Percentiles rank a stretch among this genome's conserved stretches.
Conservation (phyloP, 2,888 invertebrate species). For the Phaedon cochleariae region DNA sequence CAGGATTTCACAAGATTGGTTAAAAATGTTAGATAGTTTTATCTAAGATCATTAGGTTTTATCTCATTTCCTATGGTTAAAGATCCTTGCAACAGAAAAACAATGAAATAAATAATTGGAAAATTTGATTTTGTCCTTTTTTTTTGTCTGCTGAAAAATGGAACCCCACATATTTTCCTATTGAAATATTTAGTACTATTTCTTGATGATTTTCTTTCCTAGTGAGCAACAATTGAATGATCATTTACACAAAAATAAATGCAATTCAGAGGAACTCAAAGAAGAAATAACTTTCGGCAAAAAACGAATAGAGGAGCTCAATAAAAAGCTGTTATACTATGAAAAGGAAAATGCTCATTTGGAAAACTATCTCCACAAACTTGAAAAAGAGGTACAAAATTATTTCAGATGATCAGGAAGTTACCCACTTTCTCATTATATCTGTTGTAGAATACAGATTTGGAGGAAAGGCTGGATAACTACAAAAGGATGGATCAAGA, state of each 20-base stretch:
- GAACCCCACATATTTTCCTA: no score
- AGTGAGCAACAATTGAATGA: conserved; percentile 49
- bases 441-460: conserved; percentile 45
- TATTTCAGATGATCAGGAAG: neutral
- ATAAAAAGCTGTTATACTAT: conserved; percentile 40
- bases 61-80: no score
- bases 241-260: conserved; percentile 43
- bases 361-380: conserved; percentile 30
- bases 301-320: conserved; percentile 44
- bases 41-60: no score
- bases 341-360: conserved; percentile 47
- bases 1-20: no score
- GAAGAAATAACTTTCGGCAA: conserved; percentile 43
- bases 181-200: no score
- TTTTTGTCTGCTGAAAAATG: no score
- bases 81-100: no score
- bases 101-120: no score
- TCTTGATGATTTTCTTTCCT: no score
- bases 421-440: no score
- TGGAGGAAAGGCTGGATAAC: conserved; percentile 43
- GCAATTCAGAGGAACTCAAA: conserved; percentile 45
- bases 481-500: conserved; percentile 39
- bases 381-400: conserved; percentile 43
- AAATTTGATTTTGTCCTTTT: no score
- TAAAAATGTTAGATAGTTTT: no score